A percentile compares a stretch with the other conserved stretches of the same genome.
These are phyloP conservation scores for Mobula birostris DNA, from an alignment of 2,113 vertebrate genomes.

Conservation along the genomic window DNA sequence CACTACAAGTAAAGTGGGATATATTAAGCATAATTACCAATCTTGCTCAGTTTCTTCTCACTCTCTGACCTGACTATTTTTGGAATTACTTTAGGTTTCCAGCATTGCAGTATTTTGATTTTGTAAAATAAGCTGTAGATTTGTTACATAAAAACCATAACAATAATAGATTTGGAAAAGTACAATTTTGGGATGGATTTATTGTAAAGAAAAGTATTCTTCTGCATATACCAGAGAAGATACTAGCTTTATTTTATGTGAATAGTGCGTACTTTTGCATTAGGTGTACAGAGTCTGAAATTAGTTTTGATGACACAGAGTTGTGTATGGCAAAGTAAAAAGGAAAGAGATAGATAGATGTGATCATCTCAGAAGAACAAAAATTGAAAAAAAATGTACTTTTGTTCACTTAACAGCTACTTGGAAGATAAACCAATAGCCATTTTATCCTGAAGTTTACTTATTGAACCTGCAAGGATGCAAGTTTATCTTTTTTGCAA, in stretches of 20 bases:
- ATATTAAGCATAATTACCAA: neutral
- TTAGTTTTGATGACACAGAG: neutral
- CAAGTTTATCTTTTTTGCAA: neutral
- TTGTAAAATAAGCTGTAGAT: too few relatives aligned
- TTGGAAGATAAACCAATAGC: neutral
- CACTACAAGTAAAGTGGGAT: conserved; percentile 48
- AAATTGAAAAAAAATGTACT: neutral
- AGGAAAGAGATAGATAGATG: neutral
- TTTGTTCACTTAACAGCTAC: too few relatives aligned
- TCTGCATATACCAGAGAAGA: neutral
- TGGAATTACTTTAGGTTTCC: too few relatives aligned
- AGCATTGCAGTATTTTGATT: too few relatives aligned
- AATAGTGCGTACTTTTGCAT: neutral
- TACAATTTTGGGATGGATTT: neutral
- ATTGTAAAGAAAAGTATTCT: neutral
- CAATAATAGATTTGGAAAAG: neutral
- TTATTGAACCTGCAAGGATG: neutral
- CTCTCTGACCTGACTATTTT: too few relatives aligned
- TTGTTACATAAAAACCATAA: neutral
- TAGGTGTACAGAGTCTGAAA: neutral
- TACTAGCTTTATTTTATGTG: neutral
- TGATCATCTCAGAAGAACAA: neutral
- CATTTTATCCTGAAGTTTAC: neutral
- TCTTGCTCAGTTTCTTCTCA: neutral
- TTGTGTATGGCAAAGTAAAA: neutral